Conservation (phyloP, 2,113 vertebrate genomes). For the Oryzias melastigma region DNA sequence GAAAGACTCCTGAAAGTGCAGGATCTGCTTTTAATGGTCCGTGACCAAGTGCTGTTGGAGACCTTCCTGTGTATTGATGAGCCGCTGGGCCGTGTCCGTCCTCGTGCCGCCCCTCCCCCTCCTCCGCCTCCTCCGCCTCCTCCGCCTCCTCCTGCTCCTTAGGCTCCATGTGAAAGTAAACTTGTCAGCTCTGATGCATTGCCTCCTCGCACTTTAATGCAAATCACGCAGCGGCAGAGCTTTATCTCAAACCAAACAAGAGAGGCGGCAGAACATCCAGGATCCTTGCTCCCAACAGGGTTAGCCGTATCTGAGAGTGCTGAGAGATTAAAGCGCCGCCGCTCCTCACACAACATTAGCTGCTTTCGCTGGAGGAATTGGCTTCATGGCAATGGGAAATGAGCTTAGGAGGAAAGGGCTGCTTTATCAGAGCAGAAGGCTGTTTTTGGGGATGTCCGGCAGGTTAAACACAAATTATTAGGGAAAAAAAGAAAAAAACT, state of each 20-base stretch:
- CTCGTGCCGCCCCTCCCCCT: background rate
- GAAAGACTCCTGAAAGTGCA: constrained; percentile 11
- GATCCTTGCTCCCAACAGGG: constrained; percentile 37
- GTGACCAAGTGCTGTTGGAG: constrained; percentile 25
- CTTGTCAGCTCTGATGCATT: constrained; percentile 65
- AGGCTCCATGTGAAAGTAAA: constrained; percentile 40
- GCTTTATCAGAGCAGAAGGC: constrained; percentile 11
- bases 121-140: background rate
- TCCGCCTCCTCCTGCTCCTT: background rate
- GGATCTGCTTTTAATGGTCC: constrained; percentile 49
- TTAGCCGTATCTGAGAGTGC: constrained; percentile 30
- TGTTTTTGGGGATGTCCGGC: constrained; percentile 19
- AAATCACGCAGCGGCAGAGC: constrained; percentile 47
- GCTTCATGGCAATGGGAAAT: constrained; percentile 29
- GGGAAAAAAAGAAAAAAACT: background rate
- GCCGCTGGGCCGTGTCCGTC: constrained; percentile 7
- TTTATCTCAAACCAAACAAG: constrained; percentile 63
- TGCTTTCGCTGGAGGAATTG: constrained; percentile 28
- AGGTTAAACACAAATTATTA: background rate
- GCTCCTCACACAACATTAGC: constrained; percentile 32
- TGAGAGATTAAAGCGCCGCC: constrained; percentile 45
- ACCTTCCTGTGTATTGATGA: constrained; percentile 61
- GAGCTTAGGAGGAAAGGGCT: constrained; percentile 17
- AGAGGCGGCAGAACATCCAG: constrained; percentile 39
- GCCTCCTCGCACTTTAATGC: constrained; percentile 46